phyloP scores from a whole-genome alignment of 2,113 vertebrate genomes.

The Chaetodon auriga region DNA sequence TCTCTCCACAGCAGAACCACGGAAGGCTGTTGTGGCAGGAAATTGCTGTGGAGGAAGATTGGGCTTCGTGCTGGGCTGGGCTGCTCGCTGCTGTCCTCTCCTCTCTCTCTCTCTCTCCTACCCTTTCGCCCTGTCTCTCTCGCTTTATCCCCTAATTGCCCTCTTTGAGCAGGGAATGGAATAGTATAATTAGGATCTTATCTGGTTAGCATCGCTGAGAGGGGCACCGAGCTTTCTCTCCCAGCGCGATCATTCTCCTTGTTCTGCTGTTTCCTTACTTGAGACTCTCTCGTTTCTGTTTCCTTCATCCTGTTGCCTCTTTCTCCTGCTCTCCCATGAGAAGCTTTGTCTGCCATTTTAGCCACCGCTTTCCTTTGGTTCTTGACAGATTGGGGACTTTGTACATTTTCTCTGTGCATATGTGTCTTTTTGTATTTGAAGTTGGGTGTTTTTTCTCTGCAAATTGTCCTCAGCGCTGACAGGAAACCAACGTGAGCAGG shows the following conservation, averaged over 20 bases:
- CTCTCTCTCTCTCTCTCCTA: slow-evolving; percentile 30
- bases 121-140: slow-evolving; percentile 67
- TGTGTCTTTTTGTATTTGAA: slow-evolving; percentile 48
- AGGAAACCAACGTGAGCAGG: slow-evolving; percentile 30
- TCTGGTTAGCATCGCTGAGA: slow-evolving; percentile 77
- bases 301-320: slow-evolving; percentile 60
- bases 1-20: slow-evolving; percentile 65
- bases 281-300: slow-evolving; percentile 64
- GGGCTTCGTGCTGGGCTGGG: slow-evolving; percentile 76
- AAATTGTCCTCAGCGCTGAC: slow-evolving; percentile 49
- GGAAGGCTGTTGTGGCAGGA: slow-evolving; percentile 79
- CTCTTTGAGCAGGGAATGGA: slow-evolving; percentile 78
- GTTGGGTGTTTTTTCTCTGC: slow-evolving; percentile 14
- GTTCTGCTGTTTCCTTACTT: slow-evolving; percentile 57
- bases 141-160: slow-evolving; percentile 76
- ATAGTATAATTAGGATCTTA: slow-evolving; percentile 84
- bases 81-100: slow-evolving; percentile 61
- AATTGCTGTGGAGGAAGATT: slow-evolving; percentile 83
- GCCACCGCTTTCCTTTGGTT: slow-evolving; percentile 57
- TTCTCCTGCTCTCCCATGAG: slow-evolving; percentile 57
- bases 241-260: slow-evolving; percentile 57
- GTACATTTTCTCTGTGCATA: slow-evolving; percentile 35
- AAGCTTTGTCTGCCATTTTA: slow-evolving; percentile 64
- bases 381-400: slow-evolving; percentile 75
- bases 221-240: slow-evolving; percentile 68